Conservation (phyloP, 2,113 vertebrate genomes). For the Syrmaticus mikado region DNA sequence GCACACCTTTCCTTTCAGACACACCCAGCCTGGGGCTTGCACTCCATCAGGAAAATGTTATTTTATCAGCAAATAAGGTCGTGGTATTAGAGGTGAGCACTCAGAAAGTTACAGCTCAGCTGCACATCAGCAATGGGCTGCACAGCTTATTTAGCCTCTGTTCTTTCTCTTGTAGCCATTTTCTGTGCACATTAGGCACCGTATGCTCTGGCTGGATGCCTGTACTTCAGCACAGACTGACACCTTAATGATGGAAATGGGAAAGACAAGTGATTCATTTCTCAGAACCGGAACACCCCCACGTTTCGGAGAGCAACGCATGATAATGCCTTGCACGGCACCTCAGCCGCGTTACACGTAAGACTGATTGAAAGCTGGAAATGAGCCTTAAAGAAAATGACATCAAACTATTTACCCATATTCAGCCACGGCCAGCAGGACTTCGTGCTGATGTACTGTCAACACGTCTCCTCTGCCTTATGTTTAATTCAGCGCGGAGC, state of each 20-base stretch:
- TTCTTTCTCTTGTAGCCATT: not conserved
- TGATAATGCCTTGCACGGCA: not conserved
- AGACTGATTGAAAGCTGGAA: not conserved
- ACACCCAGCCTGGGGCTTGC: not conserved
- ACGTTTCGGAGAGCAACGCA: not conserved
- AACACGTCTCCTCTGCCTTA: conserved; percentile 28
- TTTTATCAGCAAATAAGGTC: not conserved
- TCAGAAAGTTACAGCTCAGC: not conserved
- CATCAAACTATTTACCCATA: not conserved
- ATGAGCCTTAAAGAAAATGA: not conserved
- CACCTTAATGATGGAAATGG: not conserved
- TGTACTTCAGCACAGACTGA: not conserved
- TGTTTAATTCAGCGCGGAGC: conserved; percentile 66
- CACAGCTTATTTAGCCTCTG: not conserved
- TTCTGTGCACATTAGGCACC: not conserved
- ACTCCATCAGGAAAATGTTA: not conserved
- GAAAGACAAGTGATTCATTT: not conserved
- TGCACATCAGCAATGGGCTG: not conserved
- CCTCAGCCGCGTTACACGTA: not conserved
- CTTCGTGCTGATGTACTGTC: not conserved
- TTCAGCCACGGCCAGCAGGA: not conserved
- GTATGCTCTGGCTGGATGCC: not conserved
- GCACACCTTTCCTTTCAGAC: accelerated
- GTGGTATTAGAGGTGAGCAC: accelerated
- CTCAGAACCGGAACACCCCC: not conserved